Percentiles rank a stretch among this genome's conserved stretches.
These are phyloP conservation scores for Mechanitis mazaeus DNA, from an alignment of 2,888 invertebrate species.

Conservation along the genomic window DNA sequence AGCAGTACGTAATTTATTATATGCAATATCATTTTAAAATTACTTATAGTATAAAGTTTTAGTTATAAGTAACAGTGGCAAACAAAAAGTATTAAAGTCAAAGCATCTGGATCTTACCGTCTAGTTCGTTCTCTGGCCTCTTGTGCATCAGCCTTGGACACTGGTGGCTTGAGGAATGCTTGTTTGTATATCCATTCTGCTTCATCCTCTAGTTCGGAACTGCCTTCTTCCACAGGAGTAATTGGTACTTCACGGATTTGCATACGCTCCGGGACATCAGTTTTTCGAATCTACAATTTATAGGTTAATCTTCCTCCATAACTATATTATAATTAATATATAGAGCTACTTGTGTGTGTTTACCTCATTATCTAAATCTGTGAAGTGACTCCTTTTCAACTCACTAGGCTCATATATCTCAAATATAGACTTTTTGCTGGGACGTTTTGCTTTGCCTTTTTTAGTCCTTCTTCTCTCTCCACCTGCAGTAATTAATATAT, in stretches of 20 bases:
- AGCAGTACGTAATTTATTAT: too few relatives aligned
- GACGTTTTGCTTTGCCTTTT: slow-evolving; percentile 85
- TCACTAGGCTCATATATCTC: slow-evolving; percentile 99
- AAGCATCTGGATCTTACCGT: slow-evolving; percentile 38
- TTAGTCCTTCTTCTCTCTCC: slow-evolving; percentile 80
- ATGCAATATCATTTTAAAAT: too few relatives aligned
- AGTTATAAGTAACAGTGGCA: too few relatives aligned
- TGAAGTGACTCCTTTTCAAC: slow-evolving; percentile 96
- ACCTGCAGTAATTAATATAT: slow-evolving; percentile 21
- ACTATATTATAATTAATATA: too few relatives aligned
- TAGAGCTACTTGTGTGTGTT: too few relatives aligned
- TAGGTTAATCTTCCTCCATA: too few relatives aligned
- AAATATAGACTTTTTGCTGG: slow-evolving; percentile 90
- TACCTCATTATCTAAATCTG: slow-evolving; percentile 92
- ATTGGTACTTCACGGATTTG: slow-evolving; percentile 92
- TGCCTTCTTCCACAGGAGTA: slow-evolving; percentile 87
- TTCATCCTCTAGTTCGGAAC: slow-evolving; percentile 93
- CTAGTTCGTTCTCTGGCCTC: slow-evolving; percentile 72
- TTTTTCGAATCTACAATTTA: slow-evolving; percentile 81
- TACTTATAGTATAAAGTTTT: too few relatives aligned
- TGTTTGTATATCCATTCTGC: slow-evolving; percentile 98
- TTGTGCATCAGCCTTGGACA: slow-evolving; percentile 83
- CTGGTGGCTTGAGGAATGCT: slow-evolving; percentile 89
- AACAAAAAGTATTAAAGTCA: too few relatives aligned
- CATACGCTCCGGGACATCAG: slow-evolving; percentile 94